These are phyloP conservation scores for Bimastos eiseni DNA, from an alignment of 2,888 invertebrate species.

Conservation along the genomic window DNA sequence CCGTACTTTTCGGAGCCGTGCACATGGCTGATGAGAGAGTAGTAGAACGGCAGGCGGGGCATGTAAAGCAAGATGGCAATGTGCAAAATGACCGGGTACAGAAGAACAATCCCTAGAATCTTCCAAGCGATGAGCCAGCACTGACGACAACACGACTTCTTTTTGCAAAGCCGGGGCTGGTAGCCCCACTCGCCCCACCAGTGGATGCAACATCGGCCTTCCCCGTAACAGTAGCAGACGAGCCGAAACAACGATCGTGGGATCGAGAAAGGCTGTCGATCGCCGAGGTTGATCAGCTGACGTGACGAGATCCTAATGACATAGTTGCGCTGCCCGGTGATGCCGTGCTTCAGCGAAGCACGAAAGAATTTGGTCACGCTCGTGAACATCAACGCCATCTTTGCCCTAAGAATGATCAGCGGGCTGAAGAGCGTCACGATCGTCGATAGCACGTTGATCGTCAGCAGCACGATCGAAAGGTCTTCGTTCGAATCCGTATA, in stretches of 20 bases:
- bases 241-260: constrained; percentile 44
- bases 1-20: constrained; percentile 29
- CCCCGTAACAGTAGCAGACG: constrained; percentile 46
- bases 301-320: constrained; percentile 46
- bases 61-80: constrained; percentile 42
- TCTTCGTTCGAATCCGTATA: constrained; percentile 38
- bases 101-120: constrained; percentile 39
- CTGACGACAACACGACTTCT: constrained; percentile 35
- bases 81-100: constrained; percentile 44
- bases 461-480: constrained; percentile 34
- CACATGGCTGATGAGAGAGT: constrained; percentile 36
- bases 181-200: constrained; percentile 46
- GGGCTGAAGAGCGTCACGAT: constrained; percentile 45
- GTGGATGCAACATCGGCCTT: constrained; percentile 48
- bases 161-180: constrained; percentile 43
- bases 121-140: constrained; percentile 43
- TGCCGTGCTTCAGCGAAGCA: constrained; percentile 47
- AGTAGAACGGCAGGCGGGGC: constrained; percentile 40
- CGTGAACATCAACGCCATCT: constrained; percentile 42
- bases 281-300: constrained; percentile 46
- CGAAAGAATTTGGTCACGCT: constrained; percentile 46
- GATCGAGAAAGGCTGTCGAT: constrained; percentile 45
- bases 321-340: constrained; percentile 48
- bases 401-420: constrained; percentile 42
- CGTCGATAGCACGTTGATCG: constrained; percentile 42